Conservation (phyloP, 1,140 invertebrate species). For the Zaprionus gabonicus region DNA sequence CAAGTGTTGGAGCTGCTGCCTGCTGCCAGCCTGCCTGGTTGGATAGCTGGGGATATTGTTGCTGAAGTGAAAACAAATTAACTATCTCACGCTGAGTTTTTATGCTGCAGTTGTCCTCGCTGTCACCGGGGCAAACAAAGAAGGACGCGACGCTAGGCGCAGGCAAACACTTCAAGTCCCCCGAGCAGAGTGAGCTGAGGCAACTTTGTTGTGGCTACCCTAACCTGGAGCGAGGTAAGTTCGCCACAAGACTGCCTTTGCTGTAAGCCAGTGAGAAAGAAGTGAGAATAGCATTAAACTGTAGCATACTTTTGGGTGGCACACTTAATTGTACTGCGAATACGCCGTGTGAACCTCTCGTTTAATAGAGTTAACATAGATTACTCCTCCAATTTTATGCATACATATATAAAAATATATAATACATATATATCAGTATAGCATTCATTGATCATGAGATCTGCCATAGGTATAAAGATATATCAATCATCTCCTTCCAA, state of each 20-base stretch:
- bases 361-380: no score
- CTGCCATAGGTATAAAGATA: no score
- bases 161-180: constrained; percentile 63
- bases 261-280: not conserved
- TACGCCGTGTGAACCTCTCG: not conserved
- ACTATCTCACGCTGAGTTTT: constrained; percentile 81
- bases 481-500: not conserved
- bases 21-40: constrained; percentile 10
- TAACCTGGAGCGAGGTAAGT: not conserved
- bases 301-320: not conserved
- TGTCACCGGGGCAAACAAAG: constrained; percentile 51
- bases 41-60: constrained; percentile 61
- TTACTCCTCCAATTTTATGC: no score
- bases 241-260: no score
- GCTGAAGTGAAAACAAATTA: constrained; percentile 82
- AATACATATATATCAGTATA: no score
- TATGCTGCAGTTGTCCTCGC: constrained; percentile 56
- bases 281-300: not conserved
- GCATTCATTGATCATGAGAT: no score
- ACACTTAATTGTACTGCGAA: not conserved
- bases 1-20: constrained; percentile 15
- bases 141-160: constrained; percentile 36
- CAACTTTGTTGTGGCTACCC: constrained; percentile 66
- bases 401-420: no score
- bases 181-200: constrained; percentile 42